A percentile compares a stretch with the other conserved stretches of the same genome.
These are phyloP conservation scores for Pyrrhura leucotis DNA, from an alignment of 2,797 vertebrate species.

Conservation along the genomic window DNA sequence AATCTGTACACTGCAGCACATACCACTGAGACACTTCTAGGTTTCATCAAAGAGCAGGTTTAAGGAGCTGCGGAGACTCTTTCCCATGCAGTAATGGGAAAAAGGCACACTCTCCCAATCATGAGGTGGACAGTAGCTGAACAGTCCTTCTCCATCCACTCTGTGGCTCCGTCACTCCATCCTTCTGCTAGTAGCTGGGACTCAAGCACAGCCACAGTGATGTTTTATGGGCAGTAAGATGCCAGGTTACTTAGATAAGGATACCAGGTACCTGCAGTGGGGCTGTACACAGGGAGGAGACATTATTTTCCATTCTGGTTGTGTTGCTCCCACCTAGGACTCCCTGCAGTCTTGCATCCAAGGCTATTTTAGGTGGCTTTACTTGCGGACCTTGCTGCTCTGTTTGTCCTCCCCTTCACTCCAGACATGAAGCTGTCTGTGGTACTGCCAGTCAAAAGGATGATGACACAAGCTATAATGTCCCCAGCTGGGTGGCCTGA, in stretches of 20 bases:
- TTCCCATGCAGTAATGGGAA: neutral
- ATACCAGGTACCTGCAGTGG: neutral
- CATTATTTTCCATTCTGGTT: neutral
- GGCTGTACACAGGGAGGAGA: neutral
- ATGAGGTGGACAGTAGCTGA: rapidly evolving
- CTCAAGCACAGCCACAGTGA: neutral
- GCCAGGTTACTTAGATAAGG: neutral
- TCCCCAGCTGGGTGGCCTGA: neutral
- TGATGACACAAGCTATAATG: neutral
- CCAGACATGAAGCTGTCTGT: neutral
- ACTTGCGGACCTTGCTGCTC: neutral
- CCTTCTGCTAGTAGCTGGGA: neutral
- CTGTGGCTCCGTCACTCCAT: neutral
- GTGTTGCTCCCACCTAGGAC: neutral
- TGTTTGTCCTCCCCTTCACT: neutral
- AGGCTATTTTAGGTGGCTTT: neutral
- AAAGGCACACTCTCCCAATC: neutral
- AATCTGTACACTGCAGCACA: neutral
- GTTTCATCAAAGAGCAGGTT: neutral
- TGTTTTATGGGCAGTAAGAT: neutral
- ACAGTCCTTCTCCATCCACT: neutral
- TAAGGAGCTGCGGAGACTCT: neutral
- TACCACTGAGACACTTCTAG: neutral
- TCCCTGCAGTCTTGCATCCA: neutral
- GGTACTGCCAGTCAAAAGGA: neutral